Evolutionary conservation across 2,888 invertebrate genomes (phyloP).

Genomic region (Drosophila pullipes): DNA sequence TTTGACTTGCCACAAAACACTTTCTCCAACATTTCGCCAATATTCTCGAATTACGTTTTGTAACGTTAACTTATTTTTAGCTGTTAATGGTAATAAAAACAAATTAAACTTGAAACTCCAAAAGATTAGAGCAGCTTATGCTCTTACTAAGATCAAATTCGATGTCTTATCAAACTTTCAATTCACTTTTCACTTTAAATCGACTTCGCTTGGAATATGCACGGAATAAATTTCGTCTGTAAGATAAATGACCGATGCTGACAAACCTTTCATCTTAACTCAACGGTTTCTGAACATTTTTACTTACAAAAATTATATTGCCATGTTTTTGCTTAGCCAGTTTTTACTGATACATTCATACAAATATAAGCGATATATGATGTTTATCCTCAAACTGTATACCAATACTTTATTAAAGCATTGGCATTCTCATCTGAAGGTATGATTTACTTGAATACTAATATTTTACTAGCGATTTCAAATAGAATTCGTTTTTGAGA

Average conservation of each 20-base stretch:
- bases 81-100: neutral
- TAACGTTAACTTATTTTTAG: neutral
- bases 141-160: neutral
- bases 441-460: too few relatives aligned
- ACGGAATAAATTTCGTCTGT: neutral
- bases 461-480: neutral
- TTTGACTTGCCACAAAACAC: slow-evolving; percentile 13
- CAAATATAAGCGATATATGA: too few relatives aligned
- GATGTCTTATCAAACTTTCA: neutral
- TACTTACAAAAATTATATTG: neutral
- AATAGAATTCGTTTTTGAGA: slow-evolving; percentile 2
- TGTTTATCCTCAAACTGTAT: neutral
- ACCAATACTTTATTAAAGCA: neutral
- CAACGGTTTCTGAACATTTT: neutral
- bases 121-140: neutral
- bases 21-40: slow-evolving; percentile 27
- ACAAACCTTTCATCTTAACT: neutral
- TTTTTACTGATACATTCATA: too few relatives aligned
- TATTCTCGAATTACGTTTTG: neutral
- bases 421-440: neutral
- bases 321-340: neutral
- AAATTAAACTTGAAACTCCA: neutral
- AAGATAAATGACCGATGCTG: neutral
- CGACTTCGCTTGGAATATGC: neutral
- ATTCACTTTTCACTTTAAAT: neutral